These are phyloP conservation scores for Pinna nobilis DNA, from an alignment of 1,140 invertebrate genomes.

Conservation along the genomic window DNA sequence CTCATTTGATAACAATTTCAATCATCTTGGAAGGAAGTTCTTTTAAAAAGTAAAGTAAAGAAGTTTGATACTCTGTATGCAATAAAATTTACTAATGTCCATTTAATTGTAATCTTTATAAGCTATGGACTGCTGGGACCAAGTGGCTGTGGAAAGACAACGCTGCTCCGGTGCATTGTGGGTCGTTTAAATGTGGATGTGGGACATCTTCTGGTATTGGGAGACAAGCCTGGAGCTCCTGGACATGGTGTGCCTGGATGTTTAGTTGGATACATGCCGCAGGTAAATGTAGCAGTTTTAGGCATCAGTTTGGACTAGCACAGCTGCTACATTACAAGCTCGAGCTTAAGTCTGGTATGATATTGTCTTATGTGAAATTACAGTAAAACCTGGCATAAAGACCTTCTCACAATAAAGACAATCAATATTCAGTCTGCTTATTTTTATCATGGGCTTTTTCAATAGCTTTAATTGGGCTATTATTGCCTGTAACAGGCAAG, in stretches of 20 bases:
- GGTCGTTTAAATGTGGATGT: slow-evolving; percentile 66
- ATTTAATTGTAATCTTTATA: too few relatives aligned
- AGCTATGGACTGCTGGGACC: slow-evolving; percentile 72
- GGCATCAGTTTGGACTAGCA: not conserved
- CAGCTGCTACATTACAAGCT: not conserved
- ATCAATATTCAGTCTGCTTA: not conserved
- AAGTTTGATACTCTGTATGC: not conserved
- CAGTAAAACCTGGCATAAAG: not conserved
- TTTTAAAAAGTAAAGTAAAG: not conserved
- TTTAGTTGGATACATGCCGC: slow-evolving; percentile 75
- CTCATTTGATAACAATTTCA: not conserved
- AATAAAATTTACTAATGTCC: not conserved
- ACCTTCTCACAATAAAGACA: not conserved
- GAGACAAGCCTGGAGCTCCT: slow-evolving; percentile 65
- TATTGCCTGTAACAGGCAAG: too few relatives aligned
- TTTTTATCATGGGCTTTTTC: not conserved
- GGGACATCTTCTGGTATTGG: slow-evolving; percentile 70
- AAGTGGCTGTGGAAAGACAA: slow-evolving; percentile 75
- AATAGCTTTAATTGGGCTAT: not conserved
- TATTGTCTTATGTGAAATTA: not conserved
- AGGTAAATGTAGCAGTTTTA: too few relatives aligned
- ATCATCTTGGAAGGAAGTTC: not conserved
- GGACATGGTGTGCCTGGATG: slow-evolving; percentile 72
- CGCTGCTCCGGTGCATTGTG: slow-evolving; percentile 72
- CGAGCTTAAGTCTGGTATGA: not conserved